These are phyloP conservation scores for Pelecanoides urinatrix DNA, from an alignment of 2,113 vertebrate species.

Conservation along the genomic window DNA sequence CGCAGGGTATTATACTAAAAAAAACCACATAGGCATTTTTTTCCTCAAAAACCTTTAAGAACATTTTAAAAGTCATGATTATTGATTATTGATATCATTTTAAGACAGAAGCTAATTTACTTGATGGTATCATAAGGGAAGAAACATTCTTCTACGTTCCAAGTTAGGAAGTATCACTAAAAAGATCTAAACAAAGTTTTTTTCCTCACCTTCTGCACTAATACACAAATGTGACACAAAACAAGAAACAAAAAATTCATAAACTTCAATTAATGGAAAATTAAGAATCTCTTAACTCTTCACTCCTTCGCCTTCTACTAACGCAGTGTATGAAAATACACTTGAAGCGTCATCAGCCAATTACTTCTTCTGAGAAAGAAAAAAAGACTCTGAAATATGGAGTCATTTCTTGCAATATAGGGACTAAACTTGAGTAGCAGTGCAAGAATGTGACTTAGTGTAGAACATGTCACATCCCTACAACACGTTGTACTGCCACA, in stretches of 20 bases:
- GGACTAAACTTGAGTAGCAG: not conserved
- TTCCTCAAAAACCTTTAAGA: not conserved
- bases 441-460: not conserved
- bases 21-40: not conserved
- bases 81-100: not conserved
- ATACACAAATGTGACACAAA: not conserved
- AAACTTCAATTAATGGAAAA: not conserved
- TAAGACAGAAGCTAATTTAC: not conserved
- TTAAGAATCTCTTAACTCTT: not conserved
- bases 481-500: not conserved
- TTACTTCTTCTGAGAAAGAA: not conserved
- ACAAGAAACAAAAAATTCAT: not conserved
- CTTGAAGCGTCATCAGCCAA: not conserved
- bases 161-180: not conserved
- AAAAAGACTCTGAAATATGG: not conserved
- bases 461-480: rapidly evolving
- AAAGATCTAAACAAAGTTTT: not conserved
- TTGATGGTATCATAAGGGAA: not conserved
- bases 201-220: not conserved
- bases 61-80: not conserved
- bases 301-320: not conserved
- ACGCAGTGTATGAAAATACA: not conserved
- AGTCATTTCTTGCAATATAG: not conserved
- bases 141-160: not conserved
- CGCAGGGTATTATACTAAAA: not conserved